Evolutionary conservation across 2,797 vertebrate species (phyloP).

Genomic region (Arrhamphus sclerolepis): DNA sequence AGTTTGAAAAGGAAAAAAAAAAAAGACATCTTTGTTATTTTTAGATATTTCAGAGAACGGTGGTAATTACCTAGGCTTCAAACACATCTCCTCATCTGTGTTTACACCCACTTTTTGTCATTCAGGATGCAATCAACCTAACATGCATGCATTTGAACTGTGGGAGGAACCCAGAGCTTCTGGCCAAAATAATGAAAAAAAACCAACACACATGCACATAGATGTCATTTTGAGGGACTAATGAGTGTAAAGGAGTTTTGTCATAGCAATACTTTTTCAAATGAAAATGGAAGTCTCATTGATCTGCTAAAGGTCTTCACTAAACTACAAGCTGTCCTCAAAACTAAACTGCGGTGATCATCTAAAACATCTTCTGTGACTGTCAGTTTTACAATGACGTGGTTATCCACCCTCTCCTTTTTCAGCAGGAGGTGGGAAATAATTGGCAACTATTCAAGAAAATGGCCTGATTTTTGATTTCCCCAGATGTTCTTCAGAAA

Average conservation of each 20-base stretch:
- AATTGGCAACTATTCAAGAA: not conserved
- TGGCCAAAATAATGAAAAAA: not conserved
- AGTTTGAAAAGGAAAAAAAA: not conserved
- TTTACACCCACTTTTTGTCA: not conserved
- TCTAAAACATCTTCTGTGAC: too few relatives aligned
- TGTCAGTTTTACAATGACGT: not conserved
- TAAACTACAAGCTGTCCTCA: too few relatives aligned
- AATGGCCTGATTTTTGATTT: not conserved
- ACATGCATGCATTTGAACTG: not conserved
- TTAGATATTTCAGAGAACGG: not conserved
- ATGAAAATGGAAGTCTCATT: too few relatives aligned
- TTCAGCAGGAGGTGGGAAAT: not conserved
- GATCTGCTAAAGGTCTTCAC: too few relatives aligned
- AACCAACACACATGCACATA: not conserved
- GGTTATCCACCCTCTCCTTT: not conserved
- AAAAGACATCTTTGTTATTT: not conserved
- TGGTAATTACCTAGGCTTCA: not conserved
- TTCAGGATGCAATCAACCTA: not conserved
- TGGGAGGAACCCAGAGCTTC: not conserved
- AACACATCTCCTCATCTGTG: not conserved
- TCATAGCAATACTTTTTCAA: too few relatives aligned
- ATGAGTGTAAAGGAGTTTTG: too few relatives aligned
- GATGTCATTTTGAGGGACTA: too few relatives aligned
- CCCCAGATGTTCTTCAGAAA: slow-evolving; percentile 1
- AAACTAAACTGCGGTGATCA: too few relatives aligned